Percentiles rank a stretch among this genome's conserved stretches.
Evolutionary conservation across 2,797 vertebrate species (phyloP).

Genomic region (Rachycentron canadum): DNA sequence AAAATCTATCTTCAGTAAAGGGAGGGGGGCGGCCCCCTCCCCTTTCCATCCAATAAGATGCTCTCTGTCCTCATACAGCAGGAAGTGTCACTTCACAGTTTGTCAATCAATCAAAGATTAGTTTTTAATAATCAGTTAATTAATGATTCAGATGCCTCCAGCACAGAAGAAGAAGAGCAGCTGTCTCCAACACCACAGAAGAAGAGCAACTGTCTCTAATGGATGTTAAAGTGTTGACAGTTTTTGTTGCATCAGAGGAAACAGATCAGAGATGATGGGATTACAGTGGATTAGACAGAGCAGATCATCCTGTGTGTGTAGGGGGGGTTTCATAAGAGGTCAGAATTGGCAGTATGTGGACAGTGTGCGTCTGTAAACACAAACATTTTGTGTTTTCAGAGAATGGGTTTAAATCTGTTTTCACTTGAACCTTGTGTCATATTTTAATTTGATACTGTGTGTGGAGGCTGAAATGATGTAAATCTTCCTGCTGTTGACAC

Average conservation of each 20-base stretch:
- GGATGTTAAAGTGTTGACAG: background rate
- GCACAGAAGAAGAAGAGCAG: background rate
- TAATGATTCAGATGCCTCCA: no score
- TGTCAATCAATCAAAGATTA: no score
- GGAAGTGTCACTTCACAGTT: no score
- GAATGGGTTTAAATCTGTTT: conserved; percentile 5
- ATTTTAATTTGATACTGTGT: conserved; percentile 4
- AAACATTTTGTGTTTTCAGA: conserved; percentile 1
- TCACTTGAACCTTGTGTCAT: conserved; percentile 8
- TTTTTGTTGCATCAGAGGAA: conserved; percentile 3
- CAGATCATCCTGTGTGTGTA: conserved; percentile 36
- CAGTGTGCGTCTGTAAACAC: background rate
- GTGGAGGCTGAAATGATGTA: background rate
- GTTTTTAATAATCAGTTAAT: no score
- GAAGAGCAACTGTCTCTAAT: background rate
- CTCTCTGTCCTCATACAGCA: no score
- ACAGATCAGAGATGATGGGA: conserved; percentile 39
- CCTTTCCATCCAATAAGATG: no score
- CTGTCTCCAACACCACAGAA: background rate
- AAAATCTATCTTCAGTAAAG: no score
- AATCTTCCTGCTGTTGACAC: no score
- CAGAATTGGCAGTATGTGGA: conserved; percentile 30
- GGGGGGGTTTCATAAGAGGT: conserved; percentile 13
- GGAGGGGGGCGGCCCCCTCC: no score
- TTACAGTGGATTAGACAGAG: conserved; percentile 38